Conservation (phyloP, 1,140 invertebrate species). For the Rhysida immarginata region DNA sequence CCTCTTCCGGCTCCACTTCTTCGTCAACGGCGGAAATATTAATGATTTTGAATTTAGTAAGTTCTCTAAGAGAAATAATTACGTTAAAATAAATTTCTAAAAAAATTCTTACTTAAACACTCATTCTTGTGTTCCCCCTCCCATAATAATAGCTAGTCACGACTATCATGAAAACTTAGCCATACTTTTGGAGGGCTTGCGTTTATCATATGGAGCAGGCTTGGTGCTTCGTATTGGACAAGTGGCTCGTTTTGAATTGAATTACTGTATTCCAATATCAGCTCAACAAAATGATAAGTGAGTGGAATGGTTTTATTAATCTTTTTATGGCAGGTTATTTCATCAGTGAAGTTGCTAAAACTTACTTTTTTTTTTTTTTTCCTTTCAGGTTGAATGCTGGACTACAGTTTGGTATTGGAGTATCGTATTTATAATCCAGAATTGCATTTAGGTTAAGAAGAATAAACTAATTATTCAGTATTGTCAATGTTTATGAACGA, state of each 20-base stretch:
- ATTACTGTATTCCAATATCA: conserved; percentile 55
- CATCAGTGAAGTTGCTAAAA: too few species aligned
- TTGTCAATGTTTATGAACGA: neutral
- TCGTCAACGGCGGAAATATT: conserved; percentile 67
- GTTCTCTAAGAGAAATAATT: too few species aligned
- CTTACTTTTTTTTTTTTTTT: neutral
- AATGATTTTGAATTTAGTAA: conserved; percentile 38
- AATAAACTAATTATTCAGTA: neutral
- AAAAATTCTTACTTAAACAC: too few species aligned
- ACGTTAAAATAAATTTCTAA: too few species aligned
- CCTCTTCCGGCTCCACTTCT: conserved; percentile 63
- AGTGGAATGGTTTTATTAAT: too few species aligned
- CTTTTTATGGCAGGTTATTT: too few species aligned
- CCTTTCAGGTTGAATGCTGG: conserved; percentile 31
- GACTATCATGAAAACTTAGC: conserved; percentile 23
- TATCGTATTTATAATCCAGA: conserved; percentile 41
- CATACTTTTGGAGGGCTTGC: conserved; percentile 20
- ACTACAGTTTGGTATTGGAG: conserved; percentile 52
- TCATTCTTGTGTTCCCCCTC: conserved; percentile 6
- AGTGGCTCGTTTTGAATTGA: conserved; percentile 66
- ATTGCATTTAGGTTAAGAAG: neutral
- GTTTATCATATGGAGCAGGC: conserved; percentile 52
- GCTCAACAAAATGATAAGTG: too few species aligned
- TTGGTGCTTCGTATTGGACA: conserved; percentile 59
- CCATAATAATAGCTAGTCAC: too few species aligned